Evolutionary conservation across 2,888 invertebrate genomes (phyloP).

Genomic region (Xanthia icteritia): DNA sequence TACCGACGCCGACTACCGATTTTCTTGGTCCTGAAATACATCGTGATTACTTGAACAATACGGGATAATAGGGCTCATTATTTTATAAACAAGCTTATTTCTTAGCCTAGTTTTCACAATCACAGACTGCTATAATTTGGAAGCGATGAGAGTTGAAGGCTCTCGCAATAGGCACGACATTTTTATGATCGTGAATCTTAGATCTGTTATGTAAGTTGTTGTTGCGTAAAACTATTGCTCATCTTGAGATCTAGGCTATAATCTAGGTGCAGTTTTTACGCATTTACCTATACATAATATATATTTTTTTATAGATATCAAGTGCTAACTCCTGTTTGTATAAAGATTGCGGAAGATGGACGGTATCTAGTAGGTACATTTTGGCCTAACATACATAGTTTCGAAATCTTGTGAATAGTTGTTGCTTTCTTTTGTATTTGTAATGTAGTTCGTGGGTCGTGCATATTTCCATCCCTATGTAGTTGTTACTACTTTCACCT

Average conservation of each 20-base stretch:
- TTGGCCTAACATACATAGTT: not conserved
- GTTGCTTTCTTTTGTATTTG: not conserved
- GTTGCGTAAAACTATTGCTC: conserved; percentile 60
- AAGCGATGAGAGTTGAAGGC: conserved; percentile 39
- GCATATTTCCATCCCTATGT: too few relatives aligned
- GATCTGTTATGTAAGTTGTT: conserved; percentile 51
- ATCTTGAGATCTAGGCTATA: conserved; percentile 62
- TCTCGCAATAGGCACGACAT: conserved; percentile 58
- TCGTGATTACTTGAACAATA: too few relatives aligned
- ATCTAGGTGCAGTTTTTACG: conserved; percentile 45
- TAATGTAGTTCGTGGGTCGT: not conserved
- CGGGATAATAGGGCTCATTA: too few relatives aligned
- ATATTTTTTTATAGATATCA: not conserved
- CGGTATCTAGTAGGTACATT: not conserved
- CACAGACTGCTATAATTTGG: conserved; percentile 40
- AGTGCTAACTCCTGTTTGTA: not conserved
- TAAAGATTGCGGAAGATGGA: not conserved
- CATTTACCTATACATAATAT: not conserved
- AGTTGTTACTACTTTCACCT: not conserved
- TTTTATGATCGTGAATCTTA: conserved; percentile 58
- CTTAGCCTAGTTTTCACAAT: conserved; percentile 17
- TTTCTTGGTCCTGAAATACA: too few relatives aligned
- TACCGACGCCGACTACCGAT: too few relatives aligned
- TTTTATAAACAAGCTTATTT: too few relatives aligned
- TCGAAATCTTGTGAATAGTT: not conserved